Evolutionary conservation across 2,113 vertebrate species (phyloP), one percentile per base, ranked within the genome.

Genomic region (Leucopsar rothschildi): DNA sequence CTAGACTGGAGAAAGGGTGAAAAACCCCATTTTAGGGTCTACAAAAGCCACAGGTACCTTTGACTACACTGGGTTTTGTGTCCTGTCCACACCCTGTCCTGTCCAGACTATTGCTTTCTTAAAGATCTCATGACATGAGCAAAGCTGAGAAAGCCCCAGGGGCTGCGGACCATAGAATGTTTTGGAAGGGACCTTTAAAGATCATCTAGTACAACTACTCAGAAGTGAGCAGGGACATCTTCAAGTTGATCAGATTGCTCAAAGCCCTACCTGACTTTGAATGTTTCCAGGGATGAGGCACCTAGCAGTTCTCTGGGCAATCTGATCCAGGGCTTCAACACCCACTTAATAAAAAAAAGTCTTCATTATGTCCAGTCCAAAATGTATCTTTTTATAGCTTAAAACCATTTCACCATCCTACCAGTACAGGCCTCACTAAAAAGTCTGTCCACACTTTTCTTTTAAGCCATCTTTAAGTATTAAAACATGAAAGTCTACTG

Each of bases 201-300:
- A 3, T 8, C 9, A 12, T 3, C 22, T 12, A 45, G 6, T 40
- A 42, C 24, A 83, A 20, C 1, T 28, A 1, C 2, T 9, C 11
- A 60, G 21, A 42, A 7, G 7, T 3, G 1, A 20, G 7, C 27
- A 52, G 35, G 16, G 5, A 37, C 15, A 45, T 35, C 12, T 42
- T 8, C 11, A 28, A 35, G 21, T 17, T 15, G 24, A 44, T 3
- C 13, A 29, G 8, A 21, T 28, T 86, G 17, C 31, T 55, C 25
- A 44, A 24, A 70, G 31, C 13, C 7, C 11, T 2, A 0, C 12
- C 28, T 39, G 17, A 5, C 20, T 17, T 31, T 12, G 23, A 44
- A 12, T 39, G 10, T 18, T 49, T 49, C 21, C 44, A 53, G 39
- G 37, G 6, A 23, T 42, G 42, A 7, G n/a, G 3, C 14, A 45